These are phyloP conservation scores for Leucophenga maculata DNA, from an alignment of 2,888 invertebrate species.

Conservation along the genomic window DNA sequence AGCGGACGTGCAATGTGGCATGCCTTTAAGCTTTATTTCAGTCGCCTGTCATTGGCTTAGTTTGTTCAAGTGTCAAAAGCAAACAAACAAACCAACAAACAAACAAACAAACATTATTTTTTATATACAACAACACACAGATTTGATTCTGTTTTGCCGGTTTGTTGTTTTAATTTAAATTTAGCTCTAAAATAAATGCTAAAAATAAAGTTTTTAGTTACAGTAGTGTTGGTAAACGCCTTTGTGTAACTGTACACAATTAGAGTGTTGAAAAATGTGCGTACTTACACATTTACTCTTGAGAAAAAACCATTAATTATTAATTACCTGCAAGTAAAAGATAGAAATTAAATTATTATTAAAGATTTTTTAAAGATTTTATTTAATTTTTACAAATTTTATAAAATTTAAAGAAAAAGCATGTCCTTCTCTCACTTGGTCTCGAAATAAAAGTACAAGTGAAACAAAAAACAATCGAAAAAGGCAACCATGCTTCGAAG, in stretches of 20 bases:
- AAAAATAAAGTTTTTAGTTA: conserved; percentile 18
- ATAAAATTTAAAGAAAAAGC: background rate
- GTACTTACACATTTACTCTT: too few relatives aligned
- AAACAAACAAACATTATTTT: background rate
- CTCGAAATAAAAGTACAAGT: too few relatives aligned
- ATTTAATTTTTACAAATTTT: background rate
- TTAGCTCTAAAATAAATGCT: background rate
- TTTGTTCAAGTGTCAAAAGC: background rate
- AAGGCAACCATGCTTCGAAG: too few relatives aligned
- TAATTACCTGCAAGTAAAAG: conserved; percentile 27
- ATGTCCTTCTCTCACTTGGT: too few relatives aligned
- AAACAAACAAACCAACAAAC: conserved; percentile 1
- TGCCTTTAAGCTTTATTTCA: background rate
- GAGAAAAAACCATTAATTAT: background rate
- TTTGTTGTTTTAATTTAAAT: background rate
- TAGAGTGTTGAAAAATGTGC: too few relatives aligned
- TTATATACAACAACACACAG: background rate
- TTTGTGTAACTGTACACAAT: too few relatives aligned
- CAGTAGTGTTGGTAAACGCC: background rate
- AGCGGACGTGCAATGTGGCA: conserved; percentile 32
- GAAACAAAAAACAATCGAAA: too few relatives aligned
- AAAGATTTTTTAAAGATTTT: background rate
- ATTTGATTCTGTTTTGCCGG: background rate
- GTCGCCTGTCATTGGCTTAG: conserved; percentile 2
- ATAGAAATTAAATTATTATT: background rate